Conservation (phyloP, 2,797 vertebrate species). For the Melanogrammus aeglefinus region DNA sequence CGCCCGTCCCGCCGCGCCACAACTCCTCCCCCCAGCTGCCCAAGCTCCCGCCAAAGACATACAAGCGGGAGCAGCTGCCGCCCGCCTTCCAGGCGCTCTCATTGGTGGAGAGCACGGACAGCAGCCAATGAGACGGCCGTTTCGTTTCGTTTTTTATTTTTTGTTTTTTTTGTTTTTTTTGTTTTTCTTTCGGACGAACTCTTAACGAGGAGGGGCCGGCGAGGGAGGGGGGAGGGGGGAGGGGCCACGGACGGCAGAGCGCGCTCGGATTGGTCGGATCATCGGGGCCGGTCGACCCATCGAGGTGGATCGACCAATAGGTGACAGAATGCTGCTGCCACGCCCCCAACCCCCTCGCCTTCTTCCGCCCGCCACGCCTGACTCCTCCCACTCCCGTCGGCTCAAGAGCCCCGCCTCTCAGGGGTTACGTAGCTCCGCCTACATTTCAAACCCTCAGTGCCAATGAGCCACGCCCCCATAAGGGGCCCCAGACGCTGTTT, state of each 20-base stretch:
- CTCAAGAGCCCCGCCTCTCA: conserved; percentile 70
- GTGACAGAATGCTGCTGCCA: background rate
- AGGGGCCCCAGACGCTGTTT: conserved; percentile 58
- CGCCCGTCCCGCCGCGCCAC: conserved; percentile 89
- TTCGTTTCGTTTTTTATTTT: background rate
- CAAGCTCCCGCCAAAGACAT: conserved; percentile 98
- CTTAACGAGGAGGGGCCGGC: background rate
- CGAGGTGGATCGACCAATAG: background rate
- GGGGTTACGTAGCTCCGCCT: conserved; percentile 83
- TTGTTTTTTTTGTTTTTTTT: background rate
- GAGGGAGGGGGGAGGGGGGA: background rate
- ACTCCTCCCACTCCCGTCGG: conserved; percentile 33
- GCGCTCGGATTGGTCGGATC: background rate
- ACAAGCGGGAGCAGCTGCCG: conserved; percentile 89
- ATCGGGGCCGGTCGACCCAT: background rate
- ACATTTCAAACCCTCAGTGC: conserved; percentile 78
- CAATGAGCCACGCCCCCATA: conserved; percentile 66
- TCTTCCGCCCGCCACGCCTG: conserved; percentile 26
- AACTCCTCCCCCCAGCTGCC: conserved; percentile 88
- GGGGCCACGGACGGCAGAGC: background rate
- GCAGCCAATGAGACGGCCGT: conserved; percentile 80
- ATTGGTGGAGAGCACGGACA: conserved; percentile 87
- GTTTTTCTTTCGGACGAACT: background rate
- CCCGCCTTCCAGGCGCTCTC: conserved; percentile 84
- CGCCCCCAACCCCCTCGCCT: conserved; percentile 19